Percentiles rank a stretch among this genome's conserved stretches.
Evolutionary conservation across 2,113 vertebrate genomes (phyloP).

Genomic region (Calyptomena viridis): DNA sequence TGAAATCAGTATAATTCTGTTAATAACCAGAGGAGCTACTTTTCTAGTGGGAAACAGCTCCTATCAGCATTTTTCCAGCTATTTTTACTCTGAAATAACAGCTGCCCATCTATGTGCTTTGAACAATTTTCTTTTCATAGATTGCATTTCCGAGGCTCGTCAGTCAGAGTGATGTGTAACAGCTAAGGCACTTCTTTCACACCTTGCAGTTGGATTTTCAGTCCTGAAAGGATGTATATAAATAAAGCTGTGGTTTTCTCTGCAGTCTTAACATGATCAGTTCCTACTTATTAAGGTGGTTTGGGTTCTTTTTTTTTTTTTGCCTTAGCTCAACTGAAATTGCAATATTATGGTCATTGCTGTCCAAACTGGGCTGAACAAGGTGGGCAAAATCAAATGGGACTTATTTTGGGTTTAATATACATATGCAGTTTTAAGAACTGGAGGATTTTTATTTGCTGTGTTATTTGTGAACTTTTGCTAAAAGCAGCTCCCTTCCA

Average conservation of each 20-base stretch:
- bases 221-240: background rate
- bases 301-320: background rate
- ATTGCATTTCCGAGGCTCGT: background rate
- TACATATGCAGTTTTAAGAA: background rate
- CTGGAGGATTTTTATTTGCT: background rate
- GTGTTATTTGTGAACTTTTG: background rate
- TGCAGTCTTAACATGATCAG: background rate
- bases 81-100: background rate
- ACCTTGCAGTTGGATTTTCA: background rate
- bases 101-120: background rate
- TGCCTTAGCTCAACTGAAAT: background rate
- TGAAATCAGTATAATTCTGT: background rate
- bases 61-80: background rate
- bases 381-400: background rate
- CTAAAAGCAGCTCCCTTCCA: background rate
- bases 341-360: background rate
- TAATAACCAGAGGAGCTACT: background rate
- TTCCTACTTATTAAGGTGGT: background rate
- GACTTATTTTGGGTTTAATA: background rate
- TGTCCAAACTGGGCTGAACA: accelerated
- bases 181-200: background rate
- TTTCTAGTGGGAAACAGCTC: background rate
- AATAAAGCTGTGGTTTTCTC: background rate
- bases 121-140: background rate
- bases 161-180: background rate